A percentile compares a stretch with the other conserved stretches of the same genome.
Conservation (phyloP, 2,113 vertebrate species). For the Pachyramphus minor region DNA sequence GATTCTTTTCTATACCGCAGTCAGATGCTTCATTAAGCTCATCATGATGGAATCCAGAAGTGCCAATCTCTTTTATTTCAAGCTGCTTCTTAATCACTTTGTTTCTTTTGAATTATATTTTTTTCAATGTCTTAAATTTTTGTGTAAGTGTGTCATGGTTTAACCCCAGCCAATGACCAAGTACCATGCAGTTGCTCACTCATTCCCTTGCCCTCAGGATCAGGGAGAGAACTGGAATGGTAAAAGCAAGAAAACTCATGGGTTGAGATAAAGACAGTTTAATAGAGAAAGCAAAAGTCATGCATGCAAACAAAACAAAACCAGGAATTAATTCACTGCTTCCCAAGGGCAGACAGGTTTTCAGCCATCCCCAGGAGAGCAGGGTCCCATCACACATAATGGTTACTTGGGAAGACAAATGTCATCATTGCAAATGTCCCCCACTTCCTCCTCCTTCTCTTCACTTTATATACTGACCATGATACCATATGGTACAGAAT, state of each 20-base stretch:
- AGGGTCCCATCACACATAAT: fast-evolving
- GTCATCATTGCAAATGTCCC: not conserved
- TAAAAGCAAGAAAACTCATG: not conserved
- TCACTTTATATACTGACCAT: not conserved
- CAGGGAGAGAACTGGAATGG: not conserved
- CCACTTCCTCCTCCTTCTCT: not conserved
- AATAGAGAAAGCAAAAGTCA: not conserved
- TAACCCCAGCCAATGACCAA: not conserved
- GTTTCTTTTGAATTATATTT: not conserved
- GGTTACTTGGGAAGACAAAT: not conserved
- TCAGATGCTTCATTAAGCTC: not conserved
- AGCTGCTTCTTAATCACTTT: not conserved
- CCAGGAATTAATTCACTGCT: not conserved
- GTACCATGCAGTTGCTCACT: fast-evolving
- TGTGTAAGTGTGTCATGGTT: not conserved
- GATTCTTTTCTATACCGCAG: not conserved
- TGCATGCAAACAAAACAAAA: not conserved
- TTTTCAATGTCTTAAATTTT: not conserved
- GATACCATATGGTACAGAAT: not conserved
- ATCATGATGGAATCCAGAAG: not conserved
- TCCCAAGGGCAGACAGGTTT: not conserved
- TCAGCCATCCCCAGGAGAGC: not conserved
- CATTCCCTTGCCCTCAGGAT: not conserved
- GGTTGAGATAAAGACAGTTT: not conserved
- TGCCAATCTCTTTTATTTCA: not conserved